Conservation (phyloP, 2,113 vertebrate species). For the Otis tarda region DNA sequence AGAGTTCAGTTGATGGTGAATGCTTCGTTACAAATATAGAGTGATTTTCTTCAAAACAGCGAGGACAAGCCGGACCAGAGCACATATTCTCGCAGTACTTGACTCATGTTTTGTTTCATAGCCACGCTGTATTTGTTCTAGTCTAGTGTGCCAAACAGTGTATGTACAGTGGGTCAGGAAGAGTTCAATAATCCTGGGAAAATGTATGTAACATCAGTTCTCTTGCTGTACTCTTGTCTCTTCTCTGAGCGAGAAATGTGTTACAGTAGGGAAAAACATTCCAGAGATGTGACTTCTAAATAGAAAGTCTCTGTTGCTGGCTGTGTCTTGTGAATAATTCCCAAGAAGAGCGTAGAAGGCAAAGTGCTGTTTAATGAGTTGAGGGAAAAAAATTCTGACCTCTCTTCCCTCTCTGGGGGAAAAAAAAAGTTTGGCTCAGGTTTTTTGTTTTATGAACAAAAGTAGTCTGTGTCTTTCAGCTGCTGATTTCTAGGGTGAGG, state of each 20-base stretch:
- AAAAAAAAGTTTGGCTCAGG: too few relatives aligned
- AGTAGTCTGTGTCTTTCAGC: background rate
- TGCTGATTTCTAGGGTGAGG: background rate
- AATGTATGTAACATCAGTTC: background rate
- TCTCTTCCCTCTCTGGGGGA: background rate
- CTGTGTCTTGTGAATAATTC: background rate
- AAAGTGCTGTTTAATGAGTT: background rate
- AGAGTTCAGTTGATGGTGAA: background rate
- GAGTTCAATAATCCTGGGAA: background rate
- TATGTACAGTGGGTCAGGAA: background rate
- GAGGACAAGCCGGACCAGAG: background rate
- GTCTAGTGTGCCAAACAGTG: background rate
- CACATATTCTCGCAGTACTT: background rate
- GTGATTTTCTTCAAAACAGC: background rate
- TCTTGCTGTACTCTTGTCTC: background rate
- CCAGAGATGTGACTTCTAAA: rapidly evolving
- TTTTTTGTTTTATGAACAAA: background rate
- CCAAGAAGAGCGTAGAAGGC: background rate
- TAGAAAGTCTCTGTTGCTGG: background rate
- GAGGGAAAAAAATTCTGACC: too few relatives aligned
- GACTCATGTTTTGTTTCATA: background rate
- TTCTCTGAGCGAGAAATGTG: background rate
- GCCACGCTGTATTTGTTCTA: background rate
- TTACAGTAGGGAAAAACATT: background rate
- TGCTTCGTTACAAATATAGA: background rate